phyloP scores from a whole-genome alignment of 1,140 invertebrate species.

The Trachymyrmex septentrionalis region DNA sequence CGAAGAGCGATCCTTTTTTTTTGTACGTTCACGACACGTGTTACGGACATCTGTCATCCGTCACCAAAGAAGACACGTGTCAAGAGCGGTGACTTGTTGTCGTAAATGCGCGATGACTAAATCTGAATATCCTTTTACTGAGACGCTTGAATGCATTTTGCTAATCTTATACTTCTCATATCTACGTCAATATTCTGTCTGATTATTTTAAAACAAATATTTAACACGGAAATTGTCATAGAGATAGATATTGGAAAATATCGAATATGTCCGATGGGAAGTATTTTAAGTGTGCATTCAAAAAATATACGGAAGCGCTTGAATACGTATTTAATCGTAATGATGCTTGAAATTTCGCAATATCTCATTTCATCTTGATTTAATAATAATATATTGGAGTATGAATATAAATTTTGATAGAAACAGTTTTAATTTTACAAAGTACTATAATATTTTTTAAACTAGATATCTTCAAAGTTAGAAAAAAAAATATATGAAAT shows the following conservation, averaged over 20 bases:
- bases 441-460: not conserved
- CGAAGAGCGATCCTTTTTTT: slow-evolving; percentile 66
- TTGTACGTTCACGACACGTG: slow-evolving; percentile 54
- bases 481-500: not conserved
- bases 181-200: not conserved
- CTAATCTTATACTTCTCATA: slow-evolving; percentile 10
- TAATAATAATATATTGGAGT: not conserved
- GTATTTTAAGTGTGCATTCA: not conserved
- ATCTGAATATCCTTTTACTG: slow-evolving; percentile 57
- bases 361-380: not conserved
- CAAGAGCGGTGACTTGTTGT: slow-evolving; percentile 58
- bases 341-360: not conserved
- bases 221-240: not conserved
- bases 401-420: not conserved
- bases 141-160: not conserved
- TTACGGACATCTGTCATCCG: slow-evolving; percentile 75
- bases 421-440: not conserved
- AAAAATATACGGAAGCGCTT: not conserved
- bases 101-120: slow-evolving; percentile 67
- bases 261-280: not conserved
- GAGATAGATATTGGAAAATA: not conserved
- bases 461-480: not conserved
- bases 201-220: slow-evolving; percentile 18
- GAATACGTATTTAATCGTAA: not conserved
- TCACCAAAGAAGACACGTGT: slow-evolving; percentile 71